Evolutionary conservation across 2,797 vertebrate species (phyloP), one percentile per base, ranked within the genome.

Genomic region (Synaphobranchus kaupii): DNA sequence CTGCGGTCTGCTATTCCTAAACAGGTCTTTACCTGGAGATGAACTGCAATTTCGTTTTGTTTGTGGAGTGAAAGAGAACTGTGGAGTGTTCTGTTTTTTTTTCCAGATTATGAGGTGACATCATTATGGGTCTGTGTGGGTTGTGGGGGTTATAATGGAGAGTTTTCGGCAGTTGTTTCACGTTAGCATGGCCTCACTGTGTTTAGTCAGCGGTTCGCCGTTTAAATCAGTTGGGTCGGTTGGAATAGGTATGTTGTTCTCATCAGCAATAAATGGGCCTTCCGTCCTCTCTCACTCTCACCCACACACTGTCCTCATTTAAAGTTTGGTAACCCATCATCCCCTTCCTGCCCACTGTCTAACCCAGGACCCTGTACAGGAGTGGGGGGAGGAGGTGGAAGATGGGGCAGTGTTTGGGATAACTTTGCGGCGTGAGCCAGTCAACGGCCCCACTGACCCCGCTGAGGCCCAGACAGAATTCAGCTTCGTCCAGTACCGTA

Each of bases 371-470:
- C 97, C 96, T 0, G 95, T 97, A 7, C 97, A 98, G 91, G 97
- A 97, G 90, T 98, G 98, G 97, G 97, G 97, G 0, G 97, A 98
- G 90, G 97, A 98, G 92, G 94, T 94, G 48, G 97, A 98, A 88
- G 96, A 97, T 0, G 97, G 96, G 0, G 97, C 96, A 0, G 92
- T 98, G 89, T 98, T 97, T 50, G 97, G 96, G 31, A 88, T 98
- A 89, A 96, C 96, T 0, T 95, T 98, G 83, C 94, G 94, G 83
- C 90, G 97, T 82, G 97, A 97, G 88, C 95, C 94, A 4, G 94
- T 94, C 9, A 92, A 85, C 86, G 91, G 92, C 2, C 84, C 87
- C 87, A 48, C 87, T 0, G 92, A 95, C 10, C 0, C 54, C 0
- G 1, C 89, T 0, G 89, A 92, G 52, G 34, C 25, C 6, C 20